phyloP scores from a whole-genome alignment of 2,113 vertebrate genomes.

The Pedetes capensis region DNA sequence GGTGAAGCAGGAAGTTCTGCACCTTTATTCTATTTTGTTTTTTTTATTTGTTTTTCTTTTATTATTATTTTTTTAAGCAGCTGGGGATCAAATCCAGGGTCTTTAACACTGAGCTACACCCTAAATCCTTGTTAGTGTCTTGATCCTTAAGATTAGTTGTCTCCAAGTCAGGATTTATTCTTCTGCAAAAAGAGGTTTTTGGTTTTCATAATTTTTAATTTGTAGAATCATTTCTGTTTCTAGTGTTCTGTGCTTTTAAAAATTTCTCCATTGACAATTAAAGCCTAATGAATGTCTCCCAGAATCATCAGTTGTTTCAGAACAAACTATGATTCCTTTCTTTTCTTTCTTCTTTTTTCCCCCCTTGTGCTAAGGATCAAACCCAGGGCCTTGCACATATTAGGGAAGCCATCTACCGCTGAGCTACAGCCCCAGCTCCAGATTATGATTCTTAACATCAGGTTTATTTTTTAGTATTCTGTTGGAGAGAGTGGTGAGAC shows the following conservation, averaged over 20 bases:
- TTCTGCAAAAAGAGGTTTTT: slow-evolving; percentile 3
- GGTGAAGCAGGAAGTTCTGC: neutral
- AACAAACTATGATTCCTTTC: neutral
- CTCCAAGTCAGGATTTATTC: neutral
- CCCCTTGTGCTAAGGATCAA: neutral
- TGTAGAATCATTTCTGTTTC: neutral
- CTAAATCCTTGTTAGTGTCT: neutral
- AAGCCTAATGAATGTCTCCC: neutral
- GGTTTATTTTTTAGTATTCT: neutral
- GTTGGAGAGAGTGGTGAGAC: neutral
- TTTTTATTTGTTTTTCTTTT: neutral
- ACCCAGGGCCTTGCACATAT: neutral
- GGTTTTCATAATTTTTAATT: slow-evolving; percentile 18
- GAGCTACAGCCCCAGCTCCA: neutral
- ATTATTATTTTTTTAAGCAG: neutral
- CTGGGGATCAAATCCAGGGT: neutral
- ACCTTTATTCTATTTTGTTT: neutral
- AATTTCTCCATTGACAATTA: neutral
- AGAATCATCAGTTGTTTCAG: slow-evolving; percentile 5
- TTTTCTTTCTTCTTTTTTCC: neutral
- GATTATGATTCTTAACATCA: neutral
- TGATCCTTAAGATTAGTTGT: slow-evolving; percentile 14
- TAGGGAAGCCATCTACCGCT: neutral
- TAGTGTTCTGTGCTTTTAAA: neutral
- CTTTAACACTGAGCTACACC: neutral